Evolutionary conservation across 1,140 invertebrate species (phyloP), one percentile per base, ranked within the genome.

Genomic region (Charaxes varanes): DNA sequence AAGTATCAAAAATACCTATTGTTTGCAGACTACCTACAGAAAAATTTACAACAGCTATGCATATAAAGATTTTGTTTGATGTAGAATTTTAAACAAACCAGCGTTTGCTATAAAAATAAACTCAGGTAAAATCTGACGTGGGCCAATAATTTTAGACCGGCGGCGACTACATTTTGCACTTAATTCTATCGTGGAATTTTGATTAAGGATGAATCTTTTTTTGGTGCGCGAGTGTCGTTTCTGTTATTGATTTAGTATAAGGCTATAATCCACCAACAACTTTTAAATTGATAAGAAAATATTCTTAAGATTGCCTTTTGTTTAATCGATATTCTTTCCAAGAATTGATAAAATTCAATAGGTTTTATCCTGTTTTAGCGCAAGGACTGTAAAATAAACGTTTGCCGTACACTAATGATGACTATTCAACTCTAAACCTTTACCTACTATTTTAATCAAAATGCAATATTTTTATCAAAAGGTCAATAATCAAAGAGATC

Each of bases 61-160:
- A n/a, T n/a, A n/a, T n/a, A n/a, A n/a, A n/a, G n/a, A 51, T 41
- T 40, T 33, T 44, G 43, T 48, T 40, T 40, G 21, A 36, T 27
- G 28, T 32, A 40, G 37, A 40, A 19, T 40, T 42, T 18, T 27
- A 47, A 52, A 41, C 34, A 35, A 47, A 27, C 28, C 36, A 33
- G 34, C 49, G 47, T 44, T 55, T 49, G 47, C 53, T 54, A 50
- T 45, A 38, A 63, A 56, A 56, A 63, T 54, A 60, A 60, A 49
- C 50, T 54, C 57, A 63, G 61, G 61, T 63, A 63, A 57, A 56
- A 63, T 41, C 26, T 46, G 37, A 28, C 33, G 41, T 44, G 41
- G 46, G 33, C 49, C 51, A 49, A 49, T 53, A 47, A 53, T 26
- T 40, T 54, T 42, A 38, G 41, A 50, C 40, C 53, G 33, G 37